Evolutionary conservation across 2,888 invertebrate species (phyloP), one percentile per base, ranked within the genome.

Genomic region (Acanthococcus lagerstroemiae): DNA sequence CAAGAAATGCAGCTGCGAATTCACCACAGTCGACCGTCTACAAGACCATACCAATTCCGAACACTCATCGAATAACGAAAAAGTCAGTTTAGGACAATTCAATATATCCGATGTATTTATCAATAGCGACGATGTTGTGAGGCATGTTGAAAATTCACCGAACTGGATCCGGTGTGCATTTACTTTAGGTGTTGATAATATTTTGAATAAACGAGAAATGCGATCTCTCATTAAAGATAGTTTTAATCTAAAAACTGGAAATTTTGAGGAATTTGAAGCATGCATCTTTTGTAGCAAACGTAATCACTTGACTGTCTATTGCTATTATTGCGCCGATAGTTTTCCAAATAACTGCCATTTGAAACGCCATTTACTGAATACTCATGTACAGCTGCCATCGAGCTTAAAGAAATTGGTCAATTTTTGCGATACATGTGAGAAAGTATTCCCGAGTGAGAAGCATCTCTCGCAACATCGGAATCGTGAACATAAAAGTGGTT

Each of bases 81-180:
- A n/a, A 12, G n/a, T 19, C 2, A 54, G 15, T 54, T 12, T 15
- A 6, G 6, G 15, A 22, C 22, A 22, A 22, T 54, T 54, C 25
- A 15, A 21, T 7, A 22, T 54, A 9, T 9, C 6, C 2, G 15
- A 57, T 6, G n/a, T 57, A 19, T 57, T 57, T 22, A 44, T 7
- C 2, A 22, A 57, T 5, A 37, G 19, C 21, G 7, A 27, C 21
- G 57, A 57, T 17, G 12, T 57, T 9, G 6, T 44, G 12, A 17
- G 30, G 7, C 57, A 57, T 21, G 7, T 22, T 17, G 15, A 37
- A 7, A 21, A 37, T n/a, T n/a, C 30, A 2, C 17, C 4, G 15
- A 21, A 57, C 7, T 57, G 57, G 57, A 37, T 57, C 4, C 17
- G 19, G n/a, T 21, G 19, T 21, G 27, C 57, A 7, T 57, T 57